Evolutionary conservation across 1,140 invertebrate genomes (phyloP).

Genomic region (Babylonia areolata): DNA sequence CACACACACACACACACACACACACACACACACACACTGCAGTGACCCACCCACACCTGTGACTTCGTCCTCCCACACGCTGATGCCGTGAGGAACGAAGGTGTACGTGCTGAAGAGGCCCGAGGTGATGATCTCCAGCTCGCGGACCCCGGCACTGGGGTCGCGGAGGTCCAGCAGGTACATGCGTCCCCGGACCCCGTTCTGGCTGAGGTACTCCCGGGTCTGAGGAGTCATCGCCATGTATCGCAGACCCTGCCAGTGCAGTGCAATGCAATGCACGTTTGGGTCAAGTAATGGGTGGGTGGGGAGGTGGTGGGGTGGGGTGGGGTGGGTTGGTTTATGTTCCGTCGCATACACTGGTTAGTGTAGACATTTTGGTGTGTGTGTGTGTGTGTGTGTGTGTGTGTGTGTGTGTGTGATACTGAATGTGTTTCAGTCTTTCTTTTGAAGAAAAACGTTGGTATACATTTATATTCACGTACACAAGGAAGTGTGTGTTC

Average conservation of each 20-base stretch:
- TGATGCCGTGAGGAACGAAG: constrained; percentile 58
- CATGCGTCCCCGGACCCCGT: constrained; percentile 45
- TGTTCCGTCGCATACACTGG: no score
- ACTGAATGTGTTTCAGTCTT: background rate
- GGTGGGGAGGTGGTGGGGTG: no score
- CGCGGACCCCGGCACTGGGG: constrained; percentile 31
- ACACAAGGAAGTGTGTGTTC: no score
- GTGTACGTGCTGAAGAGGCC: constrained; percentile 44
- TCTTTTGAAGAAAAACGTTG: background rate
- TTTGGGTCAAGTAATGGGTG: no score
- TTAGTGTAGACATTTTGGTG: background rate
- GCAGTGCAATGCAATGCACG: no score
- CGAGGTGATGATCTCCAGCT: constrained; percentile 43
- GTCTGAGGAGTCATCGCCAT: constrained; percentile 21
- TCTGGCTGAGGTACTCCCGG: constrained; percentile 35
- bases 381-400: background rate
- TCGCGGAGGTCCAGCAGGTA: constrained; percentile 50
- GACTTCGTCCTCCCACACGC: constrained; percentile 51
- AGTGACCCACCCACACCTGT: no score
- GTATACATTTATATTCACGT: no score
- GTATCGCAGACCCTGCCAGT: constrained; percentile 24
- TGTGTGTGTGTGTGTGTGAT: background rate
- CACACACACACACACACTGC: no score
- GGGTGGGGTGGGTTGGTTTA: no score
- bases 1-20: no score